Evolutionary conservation across 2,797 vertebrate species (phyloP).

Genomic region (Phoebastria nigripes): DNA sequence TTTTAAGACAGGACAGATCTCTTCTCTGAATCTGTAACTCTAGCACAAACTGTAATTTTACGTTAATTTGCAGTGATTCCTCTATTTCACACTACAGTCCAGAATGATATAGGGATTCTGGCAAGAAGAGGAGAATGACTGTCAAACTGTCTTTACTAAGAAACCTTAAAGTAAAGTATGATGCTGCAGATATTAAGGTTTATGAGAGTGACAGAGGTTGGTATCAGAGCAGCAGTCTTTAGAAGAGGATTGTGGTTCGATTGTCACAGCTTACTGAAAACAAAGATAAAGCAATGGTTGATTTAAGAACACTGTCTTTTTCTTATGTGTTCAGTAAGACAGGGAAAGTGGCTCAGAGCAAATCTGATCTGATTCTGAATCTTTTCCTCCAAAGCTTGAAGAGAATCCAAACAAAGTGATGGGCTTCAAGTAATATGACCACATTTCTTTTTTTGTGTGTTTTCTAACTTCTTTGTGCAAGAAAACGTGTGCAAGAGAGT

Average conservation of each 20-base stretch:
- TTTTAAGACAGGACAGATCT: not conserved
- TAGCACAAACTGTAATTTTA: not conserved
- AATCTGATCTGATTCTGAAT: not conserved
- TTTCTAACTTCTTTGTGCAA: not conserved
- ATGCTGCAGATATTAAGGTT: not conserved
- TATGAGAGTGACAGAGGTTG: constrained; percentile 34
- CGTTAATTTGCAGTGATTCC: constrained; percentile 20
- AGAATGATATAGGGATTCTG: not conserved
- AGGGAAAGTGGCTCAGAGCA: not conserved
- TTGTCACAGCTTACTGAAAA: constrained; percentile 29
- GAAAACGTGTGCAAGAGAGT: not conserved
- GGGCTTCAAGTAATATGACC: not conserved
- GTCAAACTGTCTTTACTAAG: constrained; percentile 15
- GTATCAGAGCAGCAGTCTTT: constrained; percentile 17
- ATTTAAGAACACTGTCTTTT: not conserved
- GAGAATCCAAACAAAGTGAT: not conserved
- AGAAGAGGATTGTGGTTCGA: not conserved
- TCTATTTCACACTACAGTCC: not conserved
- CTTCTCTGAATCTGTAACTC: not conserved
- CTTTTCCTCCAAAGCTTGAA: not conserved
- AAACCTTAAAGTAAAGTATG: constrained; percentile 23
- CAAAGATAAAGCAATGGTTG: not conserved
- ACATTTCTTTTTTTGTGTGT: not conserved
- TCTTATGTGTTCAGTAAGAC: not conserved
- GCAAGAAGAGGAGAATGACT: not conserved